Base-by-base conservation (phyloP, 2,113 vertebrate species). In the Chloebia gouldiae region DNA sequence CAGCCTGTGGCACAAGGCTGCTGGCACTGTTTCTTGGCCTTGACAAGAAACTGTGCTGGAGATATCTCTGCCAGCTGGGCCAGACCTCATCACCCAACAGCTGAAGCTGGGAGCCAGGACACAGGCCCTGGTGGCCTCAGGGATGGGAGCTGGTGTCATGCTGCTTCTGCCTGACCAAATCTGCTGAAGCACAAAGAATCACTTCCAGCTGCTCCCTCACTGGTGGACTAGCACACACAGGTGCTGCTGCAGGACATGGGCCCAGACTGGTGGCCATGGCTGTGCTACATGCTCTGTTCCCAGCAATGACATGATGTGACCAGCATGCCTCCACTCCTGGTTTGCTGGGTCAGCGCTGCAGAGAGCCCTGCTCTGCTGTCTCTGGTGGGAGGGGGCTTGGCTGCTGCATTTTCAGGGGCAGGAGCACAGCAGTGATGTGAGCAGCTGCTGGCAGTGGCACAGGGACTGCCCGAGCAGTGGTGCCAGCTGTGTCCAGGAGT, bases 191-290 rank as follows among this genome's bases (percentile, higher is more conserved):
- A 50, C n/a, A 63, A 50, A 17, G 28, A 33, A 64, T 13, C 9
- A 1, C n/a, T 77, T 59, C 13, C 19, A 35, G 37, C 66, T 7
- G 49, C 50, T 81, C 17, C n/a, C 31, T 1, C 1, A 5, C 49
- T 16, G 24, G 28, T 23, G 56, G 33, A 33, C 24, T 1, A 2
- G 53, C 59, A 54, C 6, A 0, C 1, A 2, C 25, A 0, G 0
- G 39, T 2, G 35, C 44, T 40, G 40, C 70, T 2, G 11, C n/a
- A 53, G 39, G 45, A 24, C 35, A 5, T 10, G 21, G 61, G 3
- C 7, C 14, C 78, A 23, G 25, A 4, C 45, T 33, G 56, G 2
- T 51, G 30, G 44, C 22, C 11, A 0, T 30, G 54, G 28, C 50
- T 3, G 6, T 44, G 79, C 45, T 10, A 2, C 3, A 1, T 35